Evolutionary conservation across 2,888 invertebrate species (phyloP), one percentile per base, ranked within the genome.

Genomic region (Cenopis cana): DNA sequence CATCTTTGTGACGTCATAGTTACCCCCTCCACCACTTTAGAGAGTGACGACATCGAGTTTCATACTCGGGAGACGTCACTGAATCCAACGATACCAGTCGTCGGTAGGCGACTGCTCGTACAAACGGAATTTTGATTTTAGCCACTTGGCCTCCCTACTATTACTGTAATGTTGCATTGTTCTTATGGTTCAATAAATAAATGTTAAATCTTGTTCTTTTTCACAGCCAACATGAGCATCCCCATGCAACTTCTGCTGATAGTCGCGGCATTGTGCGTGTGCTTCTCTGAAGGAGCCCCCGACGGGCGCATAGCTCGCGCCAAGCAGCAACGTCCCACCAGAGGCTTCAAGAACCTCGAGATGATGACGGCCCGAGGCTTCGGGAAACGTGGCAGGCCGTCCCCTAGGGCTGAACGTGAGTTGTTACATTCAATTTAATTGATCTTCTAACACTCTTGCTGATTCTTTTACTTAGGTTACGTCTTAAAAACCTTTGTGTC

Each of bases 321-420:
- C 74, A 94, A 94, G 77, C 93, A 94, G 77, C 93, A 94, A 76
- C 89, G 95, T 6, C 93, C 95, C 0, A 95, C 95, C 36, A 91
- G 95, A 65, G 95, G 95, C 36, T 95, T 95, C 86, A 95, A 95
- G 84, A 95, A 95, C 82, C 93, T 94, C 69, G 94, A 95, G 79
- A 94, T 95, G 87, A 95, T 95, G 84, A 95, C 95, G 0, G 95
- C 95, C 0, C 86, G 95, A 76, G 95, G 95, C 62, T 95, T 95
- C 81, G 95, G 95, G 64, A 95, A 95, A 86, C 90, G 95, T 29
- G 94, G 94, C 74, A 82, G 90, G 29, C 88, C 89, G 55, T 84
- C 88, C 73, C 82, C 87, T 18, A 84, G 90, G 78, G 82, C 90
- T 74, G 92, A 93, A 78, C 88, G 93, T 93, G 73, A 88, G 93